Evolutionary conservation across 1,140 invertebrate species (phyloP).

Genomic region (Acromyrmex charruanus): DNA sequence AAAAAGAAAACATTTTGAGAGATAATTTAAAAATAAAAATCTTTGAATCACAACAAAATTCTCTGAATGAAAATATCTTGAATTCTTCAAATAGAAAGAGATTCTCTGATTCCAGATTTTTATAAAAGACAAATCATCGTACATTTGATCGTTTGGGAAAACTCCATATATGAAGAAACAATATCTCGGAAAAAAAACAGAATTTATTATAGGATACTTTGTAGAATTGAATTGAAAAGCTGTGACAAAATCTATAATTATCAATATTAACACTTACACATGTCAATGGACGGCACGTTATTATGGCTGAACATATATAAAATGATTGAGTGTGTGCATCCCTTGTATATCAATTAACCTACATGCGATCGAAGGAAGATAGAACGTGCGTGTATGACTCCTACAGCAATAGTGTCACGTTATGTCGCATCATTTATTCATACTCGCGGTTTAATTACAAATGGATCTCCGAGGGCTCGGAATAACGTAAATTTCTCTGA

Average conservation of each 20-base stretch:
- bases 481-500: conserved; percentile 24
- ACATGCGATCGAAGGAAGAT: conserved; percentile 47
- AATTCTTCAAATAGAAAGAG: neutral
- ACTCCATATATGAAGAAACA: neutral
- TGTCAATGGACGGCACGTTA: neutral
- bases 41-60: neutral
- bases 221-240: neutral
- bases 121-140: too few relatives aligned
- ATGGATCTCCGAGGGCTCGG: neutral
- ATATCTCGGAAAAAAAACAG: neutral
- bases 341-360: conserved; percentile 50
- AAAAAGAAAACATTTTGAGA: neutral
- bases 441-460: conserved; percentile 41
- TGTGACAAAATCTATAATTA: neutral
- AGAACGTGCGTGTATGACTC: conserved; percentile 15
- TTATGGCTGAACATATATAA: conserved; percentile 31
- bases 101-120: neutral
- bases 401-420: conserved; percentile 48
- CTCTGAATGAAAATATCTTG: too few relatives aligned
- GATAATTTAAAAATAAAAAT: neutral
- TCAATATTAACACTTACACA: neutral
- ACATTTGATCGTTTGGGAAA: neutral
- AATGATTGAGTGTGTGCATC: conserved; percentile 21
- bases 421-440: conserved; percentile 41
- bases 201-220: neutral